Evolutionary conservation across 2,797 vertebrate genomes (phyloP), one percentile per base, ranked within the genome.

Genomic region (Cryptoblepharus egeriae): DNA sequence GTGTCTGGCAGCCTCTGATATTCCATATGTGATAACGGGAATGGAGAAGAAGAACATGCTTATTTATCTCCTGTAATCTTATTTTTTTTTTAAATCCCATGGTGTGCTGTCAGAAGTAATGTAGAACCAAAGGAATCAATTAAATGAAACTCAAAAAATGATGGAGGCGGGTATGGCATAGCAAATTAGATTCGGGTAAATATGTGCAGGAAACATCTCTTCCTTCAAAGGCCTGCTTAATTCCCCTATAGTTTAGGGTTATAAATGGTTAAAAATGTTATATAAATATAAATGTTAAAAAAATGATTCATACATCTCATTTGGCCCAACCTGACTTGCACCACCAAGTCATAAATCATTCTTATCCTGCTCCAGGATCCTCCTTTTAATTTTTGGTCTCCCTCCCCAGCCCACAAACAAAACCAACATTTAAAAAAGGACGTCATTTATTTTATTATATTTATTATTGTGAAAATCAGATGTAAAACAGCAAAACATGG

Each of bases 401-500:
- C 49, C 15, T 35, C 64, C 63, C 63, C n/a, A 83, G 75, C 80
- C 81, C 89, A 89, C 76, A 88, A 85, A 88, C 78, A 93, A 88
- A 83, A 87, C 84, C 86, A 52, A 22, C 22, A 24, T 58, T 85
- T 82, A 86, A 88, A 78, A 89, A 92, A 91, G 85, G 88, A 85
- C 82, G 89, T 64, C 20, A 52, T 75, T 90, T 79, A 84, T 91
- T 94, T 82, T 92, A 88, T 91, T 93, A 85, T 63, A 64, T 92
- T 93, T 63, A 64, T 92, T 93, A 45, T 18, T 67, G 87, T 87
- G 92, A 86, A 91, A 94, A 92, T 82, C 85, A 89, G 86, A 94
- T 88, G 90, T 83, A 92, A 93, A 95, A 88, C 91, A 92, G 85
- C 85, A 92, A 89, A 90, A 92, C 83, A 92, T 87, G 84, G 83